A percentile compares a stretch with the other conserved stretches of the same genome.
These are phyloP conservation scores for Pituophis catenifer DNA, from an alignment of 2,113 vertebrate species.

Conservation along the genomic window DNA sequence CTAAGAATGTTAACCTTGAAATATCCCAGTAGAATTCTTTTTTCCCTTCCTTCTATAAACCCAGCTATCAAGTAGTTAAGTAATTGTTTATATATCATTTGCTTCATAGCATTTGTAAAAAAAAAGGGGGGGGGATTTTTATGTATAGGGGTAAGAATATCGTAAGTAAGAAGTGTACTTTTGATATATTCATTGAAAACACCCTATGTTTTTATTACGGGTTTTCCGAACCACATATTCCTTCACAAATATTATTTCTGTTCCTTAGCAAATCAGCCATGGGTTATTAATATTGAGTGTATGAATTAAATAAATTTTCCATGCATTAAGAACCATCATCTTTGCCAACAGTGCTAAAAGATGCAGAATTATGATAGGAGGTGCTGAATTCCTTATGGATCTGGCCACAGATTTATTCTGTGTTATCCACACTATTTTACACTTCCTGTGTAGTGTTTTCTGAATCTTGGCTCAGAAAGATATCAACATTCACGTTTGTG, in stretches of 20 bases:
- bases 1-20: rapidly evolving
- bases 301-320: not conserved
- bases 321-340: not conserved
- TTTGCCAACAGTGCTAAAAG: not conserved
- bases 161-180: not conserved
- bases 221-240: not conserved
- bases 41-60: not conserved
- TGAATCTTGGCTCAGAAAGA: not conserved
- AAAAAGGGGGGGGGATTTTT: not conserved
- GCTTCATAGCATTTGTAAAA: not conserved
- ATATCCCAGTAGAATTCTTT: not conserved
- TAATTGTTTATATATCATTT: not conserved
- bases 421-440: not conserved
- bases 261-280: not conserved
- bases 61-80: not conserved
- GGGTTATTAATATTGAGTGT: not conserved
- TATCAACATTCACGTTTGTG: not conserved
- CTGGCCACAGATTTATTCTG: not conserved
- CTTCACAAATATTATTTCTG: not conserved
- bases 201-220: not conserved
- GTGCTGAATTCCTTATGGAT: not conserved
- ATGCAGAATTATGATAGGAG: not conserved
- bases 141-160: not conserved
- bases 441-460: not conserved
- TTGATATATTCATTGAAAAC: not conserved